Base-by-base conservation (phyloP, 1,140 invertebrate genomes). In the Papilio dardanus region DNA sequence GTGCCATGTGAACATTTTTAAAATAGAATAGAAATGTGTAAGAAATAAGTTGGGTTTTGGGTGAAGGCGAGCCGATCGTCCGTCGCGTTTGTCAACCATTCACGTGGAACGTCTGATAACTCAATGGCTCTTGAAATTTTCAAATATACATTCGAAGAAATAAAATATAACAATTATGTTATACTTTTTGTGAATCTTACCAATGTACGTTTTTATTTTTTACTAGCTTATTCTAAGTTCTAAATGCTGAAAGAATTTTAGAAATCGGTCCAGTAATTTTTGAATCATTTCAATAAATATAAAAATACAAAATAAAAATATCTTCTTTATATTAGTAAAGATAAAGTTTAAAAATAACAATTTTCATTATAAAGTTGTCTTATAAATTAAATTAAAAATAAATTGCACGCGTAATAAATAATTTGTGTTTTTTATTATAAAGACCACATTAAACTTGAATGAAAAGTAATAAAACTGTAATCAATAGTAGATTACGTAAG, bases 101-200 rank as follows among this genome's bases (percentile, higher is more conserved):
- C 54, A 62, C 54, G 21, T 62, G 54, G 54, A 62, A 62, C 12
- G 12, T 10, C 24, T 62, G 54, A 62, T 62, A 62, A 62, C 54
- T 62, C 54, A 62, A 62, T 62, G 19, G 54, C 54, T 28, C 54
- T 62, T 62, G 24, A 62, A 62, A 62, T 62, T 62, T 58, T 54
- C 50, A 28, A 28, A 62, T 62, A 62, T 50, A 19, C 16, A 46
- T 46, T 46, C 42, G 5, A 50, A n/a, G 46, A 50, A 50, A 19
- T 50, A 4, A 16, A 19, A 19, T 2, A 46, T 46, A 46, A 50
- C 46, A 19, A 50, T 19, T 19, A 50, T 50, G 1, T 16, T 12
- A 50, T 21, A 21, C 46, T 37, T 37, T 37, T 37, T 37, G 12
- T 37, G 35, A 50, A 19, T 16, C 40, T 46, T 46, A n/a, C 6